phyloP scores from a whole-genome alignment of 2,888 invertebrate genomes.

The Gymnoscelis rufifasciata region DNA sequence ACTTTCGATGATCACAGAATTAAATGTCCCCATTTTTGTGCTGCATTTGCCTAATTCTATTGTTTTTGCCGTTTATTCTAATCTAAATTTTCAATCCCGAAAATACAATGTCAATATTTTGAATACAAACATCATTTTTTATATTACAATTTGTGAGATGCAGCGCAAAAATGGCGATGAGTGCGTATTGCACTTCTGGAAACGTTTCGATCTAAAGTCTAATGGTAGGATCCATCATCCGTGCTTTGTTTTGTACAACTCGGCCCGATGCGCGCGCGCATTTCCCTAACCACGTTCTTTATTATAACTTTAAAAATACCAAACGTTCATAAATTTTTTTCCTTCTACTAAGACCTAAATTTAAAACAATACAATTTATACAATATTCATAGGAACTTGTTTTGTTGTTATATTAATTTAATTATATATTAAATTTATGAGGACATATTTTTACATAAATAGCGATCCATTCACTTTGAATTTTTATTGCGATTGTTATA shows the following conservation, averaged over 20 bases:
- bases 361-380: constrained; percentile 78
- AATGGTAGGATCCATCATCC: constrained; percentile 76
- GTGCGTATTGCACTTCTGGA: constrained; percentile 71
- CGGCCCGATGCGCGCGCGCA: constrained; percentile 46
- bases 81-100: constrained; percentile 50
- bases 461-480: constrained; percentile 73
- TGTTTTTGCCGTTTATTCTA: constrained; percentile 39
- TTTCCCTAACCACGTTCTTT: constrained; percentile 67
- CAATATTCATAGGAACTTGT: constrained; percentile 79
- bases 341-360: constrained; percentile 78
- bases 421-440: constrained; percentile 77
- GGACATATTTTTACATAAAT: constrained; percentile 76
- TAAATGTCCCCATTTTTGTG: constrained; percentile 43
- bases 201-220: constrained; percentile 73
- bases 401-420: constrained; percentile 78
- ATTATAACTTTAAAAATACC: constrained; percentile 77
- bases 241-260: constrained; percentile 74
- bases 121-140: constrained; percentile 43
- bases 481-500: constrained; percentile 52
- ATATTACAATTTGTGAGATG: constrained; percentile 33
- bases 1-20: constrained; percentile 74
- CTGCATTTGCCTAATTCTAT: constrained; percentile 38
- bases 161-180: constrained; percentile 42
- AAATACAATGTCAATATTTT: constrained; percentile 50
- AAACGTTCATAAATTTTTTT: constrained; percentile 76